These are phyloP conservation scores for Chionis minor DNA, from an alignment of 2,113 vertebrate genomes.

Conservation along the genomic window DNA sequence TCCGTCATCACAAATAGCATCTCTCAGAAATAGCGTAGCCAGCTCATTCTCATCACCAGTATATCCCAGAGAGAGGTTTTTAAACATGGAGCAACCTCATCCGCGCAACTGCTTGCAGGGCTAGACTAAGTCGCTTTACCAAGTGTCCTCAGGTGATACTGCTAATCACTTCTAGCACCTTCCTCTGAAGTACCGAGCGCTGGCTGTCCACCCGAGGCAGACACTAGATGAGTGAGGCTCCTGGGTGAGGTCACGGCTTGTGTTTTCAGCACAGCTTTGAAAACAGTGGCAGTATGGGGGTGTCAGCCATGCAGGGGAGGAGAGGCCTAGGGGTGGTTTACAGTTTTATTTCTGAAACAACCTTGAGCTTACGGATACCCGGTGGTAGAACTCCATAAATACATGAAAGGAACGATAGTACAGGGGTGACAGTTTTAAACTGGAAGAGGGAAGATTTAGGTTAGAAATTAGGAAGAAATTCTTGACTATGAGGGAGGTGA, in stretches of 20 bases:
- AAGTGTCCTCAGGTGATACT: not conserved
- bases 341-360: not conserved
- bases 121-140: not conserved
- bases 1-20: not conserved
- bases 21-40: not conserved
- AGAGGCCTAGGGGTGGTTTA: not conserved
- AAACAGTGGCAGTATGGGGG: not conserved
- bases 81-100: not conserved
- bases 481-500: too few relatives aligned
- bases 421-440: too few relatives aligned
- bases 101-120: not conserved
- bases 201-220: not conserved
- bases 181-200: not conserved
- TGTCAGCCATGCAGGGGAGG: not conserved
- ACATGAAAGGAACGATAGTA: not conserved
- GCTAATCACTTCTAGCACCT: not conserved
- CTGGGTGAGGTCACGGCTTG: not conserved
- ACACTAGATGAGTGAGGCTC: not conserved
- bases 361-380: not conserved
- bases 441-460: too few relatives aligned
- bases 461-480: too few relatives aligned
- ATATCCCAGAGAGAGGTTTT: not conserved
- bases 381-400: not conserved
- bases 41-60: not conserved
- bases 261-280: not conserved